Conservation (phyloP, 2,888 invertebrate genomes). For the Adelphocoris suturalis region DNA sequence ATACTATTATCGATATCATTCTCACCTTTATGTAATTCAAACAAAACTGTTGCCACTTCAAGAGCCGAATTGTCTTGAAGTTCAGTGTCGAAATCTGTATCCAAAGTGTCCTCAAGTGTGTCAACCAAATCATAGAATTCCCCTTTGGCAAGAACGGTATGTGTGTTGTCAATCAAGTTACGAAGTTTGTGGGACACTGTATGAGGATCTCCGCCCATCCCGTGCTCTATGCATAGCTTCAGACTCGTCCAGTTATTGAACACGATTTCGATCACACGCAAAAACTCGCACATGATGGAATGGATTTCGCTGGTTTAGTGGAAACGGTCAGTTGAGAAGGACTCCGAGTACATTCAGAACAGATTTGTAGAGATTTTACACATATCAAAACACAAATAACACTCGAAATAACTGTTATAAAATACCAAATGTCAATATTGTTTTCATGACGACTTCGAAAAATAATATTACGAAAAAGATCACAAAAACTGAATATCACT, state of each 20-base stretch:
- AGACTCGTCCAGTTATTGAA: slow-evolving; percentile 64
- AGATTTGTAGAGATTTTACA: no score
- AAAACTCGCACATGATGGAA: slow-evolving; percentile 54
- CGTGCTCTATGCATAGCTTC: slow-evolving; percentile 65
- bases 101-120: slow-evolving; percentile 57
- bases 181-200: slow-evolving; percentile 38
- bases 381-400: no score
- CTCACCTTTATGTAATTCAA: slow-evolving; percentile 59
- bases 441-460: no score
- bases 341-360: no score
- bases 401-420: no score
- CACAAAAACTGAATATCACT: no score
- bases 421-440: no score
- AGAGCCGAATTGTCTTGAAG: slow-evolving; percentile 58
- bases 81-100: slow-evolving; percentile 62
- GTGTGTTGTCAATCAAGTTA: slow-evolving; percentile 49
- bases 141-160: slow-evolving; percentile 8
- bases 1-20: not conserved
- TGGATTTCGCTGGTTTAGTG: no score
- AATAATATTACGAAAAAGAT: no score
- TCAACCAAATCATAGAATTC: slow-evolving; percentile 60
- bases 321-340: no score
- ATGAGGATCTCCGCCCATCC: slow-evolving; percentile 63
- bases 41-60: slow-evolving; percentile 59
- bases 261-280: slow-evolving; percentile 48